Base-by-base conservation (phyloP, 2,797 vertebrate genomes). In the Scyliorhinus canicula region DNA sequence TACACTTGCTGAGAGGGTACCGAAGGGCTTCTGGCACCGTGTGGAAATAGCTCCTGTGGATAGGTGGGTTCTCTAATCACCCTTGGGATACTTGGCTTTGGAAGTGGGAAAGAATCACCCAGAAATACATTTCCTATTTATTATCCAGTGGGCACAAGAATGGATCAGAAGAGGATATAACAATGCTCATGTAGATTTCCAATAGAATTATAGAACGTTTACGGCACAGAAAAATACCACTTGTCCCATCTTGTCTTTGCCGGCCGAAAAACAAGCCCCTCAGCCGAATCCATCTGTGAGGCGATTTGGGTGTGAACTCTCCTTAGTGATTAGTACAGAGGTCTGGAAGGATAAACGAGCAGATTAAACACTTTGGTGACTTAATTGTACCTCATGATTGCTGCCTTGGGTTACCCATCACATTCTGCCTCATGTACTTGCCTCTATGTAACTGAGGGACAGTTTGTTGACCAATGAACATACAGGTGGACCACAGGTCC, bases 311-410 rank as follows among this genome's bases (percentile, higher is more conserved):
- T 44, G 40, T 44, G 40, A 16, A 21, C 52, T 31, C 52, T 57
- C 11, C 28, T 31, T 57, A 5, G 6, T 14, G 9, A 60, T 57
- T n/a, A 90, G 4, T 35, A 90, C 35, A 4, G 52, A 90, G 55
- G 14, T 60, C 12, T 90, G 50, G 35, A 98, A 98, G 98, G 98
- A 98, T 99, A 99, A 99, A 98, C 98, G 98, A 99, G 98, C 98
- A 98, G 99, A 99, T 98, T 99, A 98, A 99, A 98, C 98, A 98
- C 98, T 98, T 98, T 98, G 98, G 98, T 99, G 98, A 99, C 98
- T 98, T 98, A 98, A 98, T 98, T 98, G 98, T 98, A 99, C 98
- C 55, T 98, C 98, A 98, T 99, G 99, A 99, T 99, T 99, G 98
- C 98, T 98, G 99, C 98, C 97, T 98, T 99, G 98, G 98, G 98